Conservation (phyloP, 2,888 invertebrate genomes). For the Stenodema calcarata region DNA sequence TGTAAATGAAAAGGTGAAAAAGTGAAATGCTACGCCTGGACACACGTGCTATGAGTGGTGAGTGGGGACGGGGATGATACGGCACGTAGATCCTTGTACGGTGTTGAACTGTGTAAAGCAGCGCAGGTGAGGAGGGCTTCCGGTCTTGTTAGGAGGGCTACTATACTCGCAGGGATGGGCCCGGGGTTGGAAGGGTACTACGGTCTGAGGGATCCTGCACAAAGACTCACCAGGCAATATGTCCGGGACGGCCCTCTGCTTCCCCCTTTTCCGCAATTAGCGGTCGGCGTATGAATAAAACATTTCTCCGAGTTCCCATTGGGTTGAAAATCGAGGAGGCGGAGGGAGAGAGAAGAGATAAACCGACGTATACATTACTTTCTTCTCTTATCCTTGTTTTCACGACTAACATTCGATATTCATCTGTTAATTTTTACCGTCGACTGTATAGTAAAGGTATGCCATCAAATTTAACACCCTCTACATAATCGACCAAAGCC, state of each 20-base stretch:
- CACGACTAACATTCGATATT: not conserved
- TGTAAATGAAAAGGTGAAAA: constrained; percentile 29
- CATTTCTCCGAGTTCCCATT: constrained; percentile 17
- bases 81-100: not conserved
- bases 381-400: not conserved
- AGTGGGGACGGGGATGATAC: not conserved
- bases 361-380: constrained; percentile 5
- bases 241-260: not conserved
- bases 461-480: too few species aligned
- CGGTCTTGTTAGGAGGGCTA: not conserved
- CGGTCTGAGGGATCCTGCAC: not conserved
- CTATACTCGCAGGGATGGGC: not conserved
- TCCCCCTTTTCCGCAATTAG: constrained; percentile 28
- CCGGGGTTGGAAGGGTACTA: not conserved
- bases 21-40: not conserved
- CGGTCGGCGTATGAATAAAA: constrained; percentile 28
- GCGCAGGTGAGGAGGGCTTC: not conserved
- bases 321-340: not conserved
- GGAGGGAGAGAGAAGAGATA: not conserved
- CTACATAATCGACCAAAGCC: too few species aligned
- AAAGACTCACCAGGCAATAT: constrained; percentile 24
- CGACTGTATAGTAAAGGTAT: too few species aligned
- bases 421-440: too few species aligned
- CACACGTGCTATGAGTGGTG: not conserved
- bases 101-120: not conserved